Evolutionary conservation across 23 tunicate genomes (phyloP), one percentile per base, ranked within the genome.

Genomic region (Ascidia mentula): DNA sequence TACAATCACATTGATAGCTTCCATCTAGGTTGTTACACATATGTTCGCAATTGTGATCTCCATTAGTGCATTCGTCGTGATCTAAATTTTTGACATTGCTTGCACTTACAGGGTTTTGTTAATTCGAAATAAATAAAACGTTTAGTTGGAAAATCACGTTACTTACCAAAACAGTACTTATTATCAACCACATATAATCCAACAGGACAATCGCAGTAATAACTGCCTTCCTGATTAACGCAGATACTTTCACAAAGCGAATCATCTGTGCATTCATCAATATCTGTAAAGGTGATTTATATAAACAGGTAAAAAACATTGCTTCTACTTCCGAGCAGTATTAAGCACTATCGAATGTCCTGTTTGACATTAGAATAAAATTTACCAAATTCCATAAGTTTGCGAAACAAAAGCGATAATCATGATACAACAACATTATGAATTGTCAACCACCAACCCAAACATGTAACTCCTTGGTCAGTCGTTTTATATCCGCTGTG

Each of bases 381-480:
- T 12, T 42, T 12, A 15, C 15, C 15, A 15, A 9, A 42, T 15
- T 9, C 15, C 12, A 42, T 42, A 42, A 42, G 2, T 3, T 28
- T 53, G 13, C 13, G 22, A 53, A 53, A 53, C 7, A 53, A 1
- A 5, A 53, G 24, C 13, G 65, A 5, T 53, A 53, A 26, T 53
- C 2, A 6, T 9, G 2, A 9, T 53, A 5, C 22, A 53, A 26
- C 13, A 53, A 6, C 65, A 53, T 53, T 5, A 26, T 53, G 13
- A 20, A 53, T 53, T 5, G 12, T 5, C 65, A n/a, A n/a, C n/a
- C n/a, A 5, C 40, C 8, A 28, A 71, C 74, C 74, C 39, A 39
- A 36, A 74, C 78, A 74, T 8, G 78, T 32, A 24, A 74, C 46
- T 74, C 78, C 78, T 1, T 46, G 46, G 78, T 74, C 40, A 37